Evolutionary conservation across 2,888 invertebrate genomes (phyloP).

Genomic region (Arctia plantaginis): DNA sequence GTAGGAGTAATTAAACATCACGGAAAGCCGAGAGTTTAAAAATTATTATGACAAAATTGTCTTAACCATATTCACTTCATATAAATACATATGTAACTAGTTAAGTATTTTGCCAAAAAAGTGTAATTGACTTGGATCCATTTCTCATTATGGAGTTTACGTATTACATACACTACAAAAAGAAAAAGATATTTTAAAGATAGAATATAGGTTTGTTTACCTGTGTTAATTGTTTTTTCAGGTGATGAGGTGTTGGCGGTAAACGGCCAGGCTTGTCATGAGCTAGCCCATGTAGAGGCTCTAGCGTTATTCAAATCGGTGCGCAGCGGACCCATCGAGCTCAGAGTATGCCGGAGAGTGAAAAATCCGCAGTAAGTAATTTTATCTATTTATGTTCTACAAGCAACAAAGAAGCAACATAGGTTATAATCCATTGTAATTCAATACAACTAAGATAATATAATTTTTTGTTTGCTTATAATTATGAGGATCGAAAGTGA

Average conservation of each 20-base stretch:
- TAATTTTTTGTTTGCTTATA: too few species aligned
- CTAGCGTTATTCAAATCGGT: slow-evolving; percentile 93
- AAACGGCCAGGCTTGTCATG: slow-evolving; percentile 92
- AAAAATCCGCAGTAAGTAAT: slow-evolving; percentile 78
- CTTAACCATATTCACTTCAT: too few species aligned
- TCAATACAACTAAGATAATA: too few species aligned
- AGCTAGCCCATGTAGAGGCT: slow-evolving; percentile 93
- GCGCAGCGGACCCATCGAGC: slow-evolving; percentile 91
- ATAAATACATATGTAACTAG: too few species aligned
- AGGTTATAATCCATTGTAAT: neutral
- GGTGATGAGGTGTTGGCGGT: slow-evolving; percentile 94
- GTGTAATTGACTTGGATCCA: too few species aligned
- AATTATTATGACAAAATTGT: too few species aligned
- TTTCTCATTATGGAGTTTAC: too few species aligned
- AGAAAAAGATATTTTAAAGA: neutral
- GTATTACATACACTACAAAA: too few species aligned
- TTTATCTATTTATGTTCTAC: neutral
- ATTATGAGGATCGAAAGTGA: too few species aligned
- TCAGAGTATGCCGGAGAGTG: slow-evolving; percentile 90
- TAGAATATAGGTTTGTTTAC: neutral
- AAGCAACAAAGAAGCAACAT: neutral
- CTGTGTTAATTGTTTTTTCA: slow-evolving; percentile 61
- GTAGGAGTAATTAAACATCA: too few species aligned
- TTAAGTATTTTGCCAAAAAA: too few species aligned
- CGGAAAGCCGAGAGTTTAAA: too few species aligned